Evolutionary conservation across 2,797 vertebrate genomes (phyloP).

Genomic region (Poeciliopsis presidionis): DNA sequence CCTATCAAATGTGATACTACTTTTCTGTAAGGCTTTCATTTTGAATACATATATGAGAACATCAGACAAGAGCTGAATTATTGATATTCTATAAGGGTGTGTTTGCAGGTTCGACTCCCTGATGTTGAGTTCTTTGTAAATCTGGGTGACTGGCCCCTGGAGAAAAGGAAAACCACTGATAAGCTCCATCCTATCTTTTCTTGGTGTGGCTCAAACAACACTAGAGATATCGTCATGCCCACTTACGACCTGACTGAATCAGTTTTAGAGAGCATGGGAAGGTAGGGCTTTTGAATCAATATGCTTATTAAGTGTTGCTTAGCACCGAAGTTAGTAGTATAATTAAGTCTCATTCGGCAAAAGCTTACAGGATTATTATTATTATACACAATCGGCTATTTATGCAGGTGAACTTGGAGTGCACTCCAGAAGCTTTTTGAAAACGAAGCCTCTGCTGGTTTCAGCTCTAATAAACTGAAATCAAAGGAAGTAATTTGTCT

Average conservation of each 20-base stretch:
- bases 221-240: conserved; percentile 96
- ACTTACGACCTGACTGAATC: conserved; percentile 98
- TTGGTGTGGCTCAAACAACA: conserved; percentile 96
- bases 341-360: not conserved
- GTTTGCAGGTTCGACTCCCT: conserved; percentile 88
- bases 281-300: conserved; percentile 63
- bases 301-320: not conserved
- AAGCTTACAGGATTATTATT: not conserved
- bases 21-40: no score
- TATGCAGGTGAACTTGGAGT: conserved; percentile 7
- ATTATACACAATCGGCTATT: not conserved
- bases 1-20: no score
- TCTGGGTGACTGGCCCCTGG: conserved; percentile 96
- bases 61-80: not conserved
- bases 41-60: no score
- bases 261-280: conserved; percentile 96
- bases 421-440: not conserved
- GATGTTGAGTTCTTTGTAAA: conserved; percentile 98
- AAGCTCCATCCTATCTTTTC: conserved; percentile 94
- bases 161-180: conserved; percentile 86
- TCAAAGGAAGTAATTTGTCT: not conserved
- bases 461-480: not conserved
- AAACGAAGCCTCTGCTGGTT: not conserved
- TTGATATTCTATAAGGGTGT: not conserved
- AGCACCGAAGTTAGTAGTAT: not conserved